Evolutionary conservation across 1,140 invertebrate genomes (phyloP).

Genomic region (Drosophila bifasciata): DNA sequence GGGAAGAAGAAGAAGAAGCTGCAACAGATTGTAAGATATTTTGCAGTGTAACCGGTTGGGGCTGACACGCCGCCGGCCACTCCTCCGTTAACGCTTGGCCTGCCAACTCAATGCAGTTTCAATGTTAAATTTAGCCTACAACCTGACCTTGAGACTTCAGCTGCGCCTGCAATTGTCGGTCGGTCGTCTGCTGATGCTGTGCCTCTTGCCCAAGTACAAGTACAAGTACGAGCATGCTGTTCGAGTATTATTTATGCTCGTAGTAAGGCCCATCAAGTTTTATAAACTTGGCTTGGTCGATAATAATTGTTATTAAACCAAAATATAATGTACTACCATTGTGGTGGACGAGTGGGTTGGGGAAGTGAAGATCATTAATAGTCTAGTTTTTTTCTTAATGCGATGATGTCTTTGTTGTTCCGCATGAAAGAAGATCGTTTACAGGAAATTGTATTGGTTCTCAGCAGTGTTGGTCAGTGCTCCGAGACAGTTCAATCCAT

Average conservation of each 20-base stretch:
- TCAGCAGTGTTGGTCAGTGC: too few relatives aligned
- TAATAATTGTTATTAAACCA: conserved; percentile 52
- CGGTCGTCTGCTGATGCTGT: neutral
- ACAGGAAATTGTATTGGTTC: too few relatives aligned
- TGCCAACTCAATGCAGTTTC: conserved; percentile 25
- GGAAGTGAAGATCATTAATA: conserved; percentile 27
- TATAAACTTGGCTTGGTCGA: conserved; percentile 27
- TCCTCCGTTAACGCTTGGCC: neutral
- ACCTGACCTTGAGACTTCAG: conserved; percentile 37
- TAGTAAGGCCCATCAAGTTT: conserved; percentile 29
- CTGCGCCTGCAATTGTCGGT: conserved; percentile 19
- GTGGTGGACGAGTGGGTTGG: neutral
- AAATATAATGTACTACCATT: conserved; percentile 28
- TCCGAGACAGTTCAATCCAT: too few relatives aligned
- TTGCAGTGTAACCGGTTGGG: conserved; percentile 53
- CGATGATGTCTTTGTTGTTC: conserved; percentile 20
- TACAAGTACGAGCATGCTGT: conserved; percentile 21
- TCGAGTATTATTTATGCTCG: conserved; percentile 39
- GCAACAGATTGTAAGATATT: conserved; percentile 42
- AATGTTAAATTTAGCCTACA: conserved; percentile 34
- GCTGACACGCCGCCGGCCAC: neutral
- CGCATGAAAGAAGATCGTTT: conserved; percentile 2
- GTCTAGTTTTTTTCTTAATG: conserved; percentile 26
- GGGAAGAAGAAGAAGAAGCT: conserved; percentile 16
- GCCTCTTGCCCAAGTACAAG: conserved; percentile 5